Base-by-base conservation (phyloP, 2,113 vertebrate genomes). In the Nesoenas mayeri region DNA sequence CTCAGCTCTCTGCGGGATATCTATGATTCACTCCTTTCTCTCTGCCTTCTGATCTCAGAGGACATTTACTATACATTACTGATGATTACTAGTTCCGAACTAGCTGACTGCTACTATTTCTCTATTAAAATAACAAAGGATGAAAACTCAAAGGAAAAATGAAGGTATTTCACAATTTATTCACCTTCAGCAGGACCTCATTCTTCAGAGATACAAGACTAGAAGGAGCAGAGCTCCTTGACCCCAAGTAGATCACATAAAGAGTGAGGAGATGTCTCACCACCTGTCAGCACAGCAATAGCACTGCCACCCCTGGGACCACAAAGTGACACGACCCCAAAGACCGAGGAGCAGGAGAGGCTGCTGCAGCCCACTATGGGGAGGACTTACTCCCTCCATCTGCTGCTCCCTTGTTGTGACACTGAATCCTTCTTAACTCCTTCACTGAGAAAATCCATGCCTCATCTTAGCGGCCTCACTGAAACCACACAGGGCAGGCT, bases 401-500 rank as follows among this genome's bases (percentile, higher is more conserved):
- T 64, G 42, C 74, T 51, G 66, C 57, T 75, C 11, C 16, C 32
- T 51, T 56, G 31, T 57, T 79, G 44, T 34, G 65, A 80, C 31
- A 50, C 17, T 1, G 15, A 73, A 50, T 16, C n/a, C 56, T 53
- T n/a, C 26, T 29, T 40, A 62, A 44, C 36, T 26, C 74, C 29
- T 34, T 12, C 50, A 22, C 10, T 15, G 15, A 82, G 31, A 9
- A 16, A 88, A 88, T 31, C 47, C 66, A 15, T 4, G 17, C 6
- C 15, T 8, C 51, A 10, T 31, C 57, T 54, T 5, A 74, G 51
- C 0, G 0, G 47, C 36, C 40, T 8, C 18, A 9, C 38, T 62
- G 40, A 29, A 70, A 71, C 20, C 6, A 12, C 32, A 3, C 36
- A 42, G 56, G 38, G 40, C 64, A 73, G 29, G 32, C 22, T 79